Evolutionary conservation across 1,140 invertebrate species (phyloP), one percentile per base, ranked within the genome.

Genomic region (Hylaeus volcanicus): DNA sequence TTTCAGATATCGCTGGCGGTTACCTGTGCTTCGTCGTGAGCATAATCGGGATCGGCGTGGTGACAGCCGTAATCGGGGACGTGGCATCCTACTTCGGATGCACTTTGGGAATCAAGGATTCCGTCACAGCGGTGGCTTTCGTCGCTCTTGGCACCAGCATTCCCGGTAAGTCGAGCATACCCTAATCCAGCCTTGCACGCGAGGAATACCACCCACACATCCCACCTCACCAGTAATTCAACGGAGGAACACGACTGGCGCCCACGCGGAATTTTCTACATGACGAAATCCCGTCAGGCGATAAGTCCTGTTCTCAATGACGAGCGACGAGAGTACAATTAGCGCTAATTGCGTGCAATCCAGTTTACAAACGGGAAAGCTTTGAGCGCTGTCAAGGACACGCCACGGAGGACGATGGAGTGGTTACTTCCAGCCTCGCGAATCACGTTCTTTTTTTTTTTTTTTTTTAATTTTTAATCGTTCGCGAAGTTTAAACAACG

Each of bases 21-120:
- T 99, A 99, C 94, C 93, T 98, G 1, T 99, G 98, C 92, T 99
- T 99, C 93, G 94, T 97, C 60, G 94, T 97, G 14, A 98, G 98
- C 53, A 99, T 99, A 90, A 89, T 97, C n/a, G 96, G 96, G 86
- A 99, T 99, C 91, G 99, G 98, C 12, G 84, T 99, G 5, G 96
- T 99, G 76, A 99, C 99, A 2, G 98, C 98, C 1, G 89, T 99
- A 72, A 99, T 99, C 90, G 98, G 98, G 58, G 99, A 99, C 93
- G 94, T 99, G 9, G 98, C 99, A 5, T 98, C 98, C 3, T 97
- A 98, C 93, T 99, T 99, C 90, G 99, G 99, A 81, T 99, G 98
- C 91, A 99, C 98, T n/a, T 95, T 99, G 43, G 98, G 98, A 60
- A 96, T 99, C 81, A 97, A 98, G 93, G 98, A 99, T 93, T 96